Conservation (phyloP, 2,113 vertebrate species). For the Rhinoptilus africanus region DNA sequence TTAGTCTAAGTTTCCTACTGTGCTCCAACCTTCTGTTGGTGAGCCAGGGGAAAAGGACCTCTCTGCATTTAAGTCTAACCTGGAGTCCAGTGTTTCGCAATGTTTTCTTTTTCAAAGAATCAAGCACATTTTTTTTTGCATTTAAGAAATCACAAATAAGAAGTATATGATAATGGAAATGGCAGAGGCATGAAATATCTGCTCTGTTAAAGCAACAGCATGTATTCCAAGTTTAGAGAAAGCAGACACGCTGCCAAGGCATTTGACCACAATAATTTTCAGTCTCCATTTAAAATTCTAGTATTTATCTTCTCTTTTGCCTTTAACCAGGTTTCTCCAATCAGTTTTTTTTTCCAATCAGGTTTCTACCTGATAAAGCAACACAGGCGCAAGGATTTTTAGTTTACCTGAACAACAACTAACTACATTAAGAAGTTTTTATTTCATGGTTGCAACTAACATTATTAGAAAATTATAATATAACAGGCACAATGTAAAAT, state of each 20-base stretch:
- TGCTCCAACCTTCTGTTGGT: background rate
- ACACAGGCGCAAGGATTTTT: background rate
- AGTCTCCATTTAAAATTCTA: background rate
- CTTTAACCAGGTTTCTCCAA: background rate
- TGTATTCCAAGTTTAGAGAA: background rate
- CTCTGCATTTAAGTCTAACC: background rate
- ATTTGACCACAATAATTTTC: background rate
- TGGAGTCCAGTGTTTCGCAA: background rate
- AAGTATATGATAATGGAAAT: background rate
- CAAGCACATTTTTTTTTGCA: background rate
- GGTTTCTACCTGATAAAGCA: background rate
- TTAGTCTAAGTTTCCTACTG: background rate
- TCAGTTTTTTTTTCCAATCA: too few relatives aligned
- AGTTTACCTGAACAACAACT: background rate
- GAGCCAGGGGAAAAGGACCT: background rate
- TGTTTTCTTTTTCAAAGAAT: background rate
- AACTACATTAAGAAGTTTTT: background rate
- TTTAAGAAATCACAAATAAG: slow-evolving; percentile 1
- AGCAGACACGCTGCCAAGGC: background rate
- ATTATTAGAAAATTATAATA: background rate
- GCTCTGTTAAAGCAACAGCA: background rate
- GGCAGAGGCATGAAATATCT: background rate
- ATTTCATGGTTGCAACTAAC: background rate
- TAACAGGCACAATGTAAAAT: rapidly evolving
- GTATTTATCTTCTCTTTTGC: background rate